phyloP scores from a whole-genome alignment of 1,140 invertebrate species.

The Hetaerina americana region DNA sequence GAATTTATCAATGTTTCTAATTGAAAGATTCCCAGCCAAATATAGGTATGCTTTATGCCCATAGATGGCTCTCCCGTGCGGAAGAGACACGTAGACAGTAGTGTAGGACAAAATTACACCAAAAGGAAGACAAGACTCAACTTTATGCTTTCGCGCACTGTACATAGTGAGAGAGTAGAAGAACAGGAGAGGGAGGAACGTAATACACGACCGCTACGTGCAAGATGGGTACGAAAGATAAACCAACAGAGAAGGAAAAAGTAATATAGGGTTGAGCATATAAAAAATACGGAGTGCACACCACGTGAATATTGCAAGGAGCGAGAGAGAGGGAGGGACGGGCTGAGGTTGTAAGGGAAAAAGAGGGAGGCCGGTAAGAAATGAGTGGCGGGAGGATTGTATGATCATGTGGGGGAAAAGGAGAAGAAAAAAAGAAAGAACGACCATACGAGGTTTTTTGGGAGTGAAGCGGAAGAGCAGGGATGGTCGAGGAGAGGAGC shows the following conservation, averaged over 20 bases:
- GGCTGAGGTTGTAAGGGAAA: not conserved
- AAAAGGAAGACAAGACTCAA: not conserved
- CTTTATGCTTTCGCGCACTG: not conserved
- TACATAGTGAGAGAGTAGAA: not conserved
- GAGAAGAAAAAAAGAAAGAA: not conserved
- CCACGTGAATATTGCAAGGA: not conserved
- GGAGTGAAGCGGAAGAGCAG: not conserved
- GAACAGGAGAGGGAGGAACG: not conserved
- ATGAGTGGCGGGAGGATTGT: not conserved
- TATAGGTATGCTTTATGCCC: no score
- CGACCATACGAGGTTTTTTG: not conserved
- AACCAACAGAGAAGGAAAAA: not conserved
- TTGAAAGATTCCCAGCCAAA: no score
- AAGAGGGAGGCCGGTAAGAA: not conserved
- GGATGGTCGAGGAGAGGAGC: not conserved
- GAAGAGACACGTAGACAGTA: no score
- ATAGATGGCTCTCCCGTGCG: no score
- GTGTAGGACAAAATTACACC: not conserved
- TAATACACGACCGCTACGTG: not conserved
- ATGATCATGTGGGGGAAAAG: not conserved
- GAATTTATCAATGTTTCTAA: no score
- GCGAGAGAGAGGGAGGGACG: no score
- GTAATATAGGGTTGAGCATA: not conserved
- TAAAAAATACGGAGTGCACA: not conserved
- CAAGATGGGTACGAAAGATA: not conserved